Base-by-base conservation (phyloP, 1,140 invertebrate genomes). In the Bombus polaris region DNA sequence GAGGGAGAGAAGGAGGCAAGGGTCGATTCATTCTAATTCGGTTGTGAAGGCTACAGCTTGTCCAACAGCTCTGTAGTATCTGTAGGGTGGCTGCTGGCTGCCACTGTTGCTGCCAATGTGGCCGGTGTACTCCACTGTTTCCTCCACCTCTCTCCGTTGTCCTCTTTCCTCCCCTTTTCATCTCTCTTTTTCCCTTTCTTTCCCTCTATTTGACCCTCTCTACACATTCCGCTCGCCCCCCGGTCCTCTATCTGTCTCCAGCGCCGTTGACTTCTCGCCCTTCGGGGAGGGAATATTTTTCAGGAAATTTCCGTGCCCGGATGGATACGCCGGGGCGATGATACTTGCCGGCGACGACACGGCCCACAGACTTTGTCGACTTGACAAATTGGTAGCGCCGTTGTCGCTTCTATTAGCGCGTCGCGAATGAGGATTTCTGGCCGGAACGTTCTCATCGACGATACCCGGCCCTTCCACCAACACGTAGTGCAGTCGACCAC, bases 21-120 rank as follows among this genome's bases (percentile, higher is more conserved):
- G 93, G 93, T 94, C 94, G 93, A 95, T 95, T 95, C 93, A 95
- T 95, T 95, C 94, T 95, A 95, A 95, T 95, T 95, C 93, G 91
- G 91, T 87, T 92, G 87, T 95, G 94, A 95, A 95, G 92, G 94
- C 92, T 95, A 95, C 94, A 95, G 94, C 94, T 94, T 95, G 94
- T 95, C 93, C 92, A 93, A 95, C 94, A 95, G 94, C 93, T 94
- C 93, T 85, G 85, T 87, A 88, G 91, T 93, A 91, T 90, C 91
- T 92, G 90, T 90, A 71, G 91, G 90, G 90, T 91, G 88, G 89
- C 88, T 87, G 85, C 68, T 77, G 88, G 89, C 88, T 82, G 85
- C 86, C 86, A 89, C 70, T 90, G 87, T 89, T 90, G 91, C 89
- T 90, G 91, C 90, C 91, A 72, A 86, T 88, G 89, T 88, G 83